phyloP scores from a whole-genome alignment of 2,113 vertebrate genomes.

The Neodon shergylaensis region DNA sequence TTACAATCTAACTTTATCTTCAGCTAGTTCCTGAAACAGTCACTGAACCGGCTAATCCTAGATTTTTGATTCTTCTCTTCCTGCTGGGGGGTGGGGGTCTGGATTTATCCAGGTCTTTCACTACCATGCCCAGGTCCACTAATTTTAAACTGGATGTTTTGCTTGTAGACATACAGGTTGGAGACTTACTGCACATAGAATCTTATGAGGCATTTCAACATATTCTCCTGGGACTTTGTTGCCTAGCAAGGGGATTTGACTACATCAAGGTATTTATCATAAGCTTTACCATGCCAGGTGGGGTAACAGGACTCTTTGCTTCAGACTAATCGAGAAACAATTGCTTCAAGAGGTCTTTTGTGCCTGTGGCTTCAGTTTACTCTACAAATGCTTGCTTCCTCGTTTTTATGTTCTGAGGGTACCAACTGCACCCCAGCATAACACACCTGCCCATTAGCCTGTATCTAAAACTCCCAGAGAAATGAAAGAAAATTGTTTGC shows the following conservation, averaged over 20 bases:
- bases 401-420: slow-evolving; percentile 1
- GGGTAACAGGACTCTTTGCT: neutral
- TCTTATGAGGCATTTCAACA: slow-evolving; percentile 45
- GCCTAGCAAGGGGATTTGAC: slow-evolving; percentile 25
- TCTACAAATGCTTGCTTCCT: slow-evolving; percentile 14
- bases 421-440: neutral
- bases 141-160: slow-evolving; percentile 35
- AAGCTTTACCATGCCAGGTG: neutral
- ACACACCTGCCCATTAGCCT: slow-evolving; percentile 44
- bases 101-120: too few relatives aligned
- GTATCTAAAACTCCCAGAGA: slow-evolving; percentile 1
- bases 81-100: too few relatives aligned
- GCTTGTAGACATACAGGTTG: slow-evolving; percentile 35
- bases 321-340: neutral
- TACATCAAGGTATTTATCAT: slow-evolving; percentile 26
- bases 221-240: slow-evolving; percentile 47
- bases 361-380: neutral
- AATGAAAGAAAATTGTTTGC: slow-evolving; percentile 67
- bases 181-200: neutral
- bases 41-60: too few relatives aligned
- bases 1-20: too few relatives aligned
- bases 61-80: too few relatives aligned
- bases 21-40: too few relatives aligned
- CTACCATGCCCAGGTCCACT: neutral
- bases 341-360: neutral